These are phyloP conservation scores for Aphaenogaster ashmeadi DNA, from an alignment of 1,140 invertebrate species.

Conservation along the genomic window DNA sequence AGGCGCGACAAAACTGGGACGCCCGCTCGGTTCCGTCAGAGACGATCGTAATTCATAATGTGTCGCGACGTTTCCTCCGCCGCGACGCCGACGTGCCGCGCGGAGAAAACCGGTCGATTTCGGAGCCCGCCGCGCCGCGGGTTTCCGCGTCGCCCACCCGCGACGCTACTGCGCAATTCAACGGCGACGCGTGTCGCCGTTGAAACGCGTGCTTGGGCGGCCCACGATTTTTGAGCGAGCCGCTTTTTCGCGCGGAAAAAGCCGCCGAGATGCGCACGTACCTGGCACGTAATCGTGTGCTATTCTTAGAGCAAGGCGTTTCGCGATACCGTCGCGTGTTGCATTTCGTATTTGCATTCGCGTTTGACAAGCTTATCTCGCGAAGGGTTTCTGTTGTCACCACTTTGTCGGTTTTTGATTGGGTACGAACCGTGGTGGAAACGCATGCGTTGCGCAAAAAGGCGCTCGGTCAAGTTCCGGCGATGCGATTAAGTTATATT, in stretches of 20 bases:
- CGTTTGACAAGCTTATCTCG: neutral
- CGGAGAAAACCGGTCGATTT: conserved; percentile 67
- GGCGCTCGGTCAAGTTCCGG: neutral
- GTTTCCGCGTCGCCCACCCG: conserved; percentile 55
- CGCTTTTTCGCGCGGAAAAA: conserved; percentile 12
- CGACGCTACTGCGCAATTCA: conserved; percentile 74
- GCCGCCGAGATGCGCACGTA: neutral
- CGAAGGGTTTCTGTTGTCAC: neutral
- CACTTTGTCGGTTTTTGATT: neutral
- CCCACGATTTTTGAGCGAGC: neutral
- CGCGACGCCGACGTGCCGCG: neutral
- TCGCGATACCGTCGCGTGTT: neutral
- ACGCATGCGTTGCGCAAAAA: conserved; percentile 3
- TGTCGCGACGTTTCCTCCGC: neutral
- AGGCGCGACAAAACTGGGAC: conserved; percentile 2
- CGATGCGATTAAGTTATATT: neutral
- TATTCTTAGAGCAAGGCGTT: conserved; percentile 23
- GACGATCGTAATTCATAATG: neutral
- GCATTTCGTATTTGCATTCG: neutral
- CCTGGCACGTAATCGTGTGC: neutral
- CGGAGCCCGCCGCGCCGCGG: conserved; percentile 11
- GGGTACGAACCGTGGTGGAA: too few species aligned
- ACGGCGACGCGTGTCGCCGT: conserved; percentile 9
- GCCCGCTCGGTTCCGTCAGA: conserved; percentile 15
- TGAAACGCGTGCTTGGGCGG: neutral